Conservation (phyloP, 1,140 invertebrate genomes). For the Rhyacophila brunnea region DNA sequence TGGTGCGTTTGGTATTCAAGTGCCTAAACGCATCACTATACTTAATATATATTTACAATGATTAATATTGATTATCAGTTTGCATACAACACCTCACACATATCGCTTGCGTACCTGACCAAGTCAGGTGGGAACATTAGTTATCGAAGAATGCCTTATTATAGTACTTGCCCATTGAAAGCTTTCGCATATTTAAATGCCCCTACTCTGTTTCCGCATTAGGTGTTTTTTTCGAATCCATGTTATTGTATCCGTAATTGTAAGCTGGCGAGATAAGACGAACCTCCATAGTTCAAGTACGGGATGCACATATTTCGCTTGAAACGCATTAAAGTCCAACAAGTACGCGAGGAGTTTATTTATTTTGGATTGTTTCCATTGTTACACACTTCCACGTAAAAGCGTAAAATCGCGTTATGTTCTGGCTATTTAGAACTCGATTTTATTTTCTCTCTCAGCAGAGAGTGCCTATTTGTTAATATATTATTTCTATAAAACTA, state of each 20-base stretch:
- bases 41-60: too few species aligned
- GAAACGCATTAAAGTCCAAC: background rate
- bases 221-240: constrained; percentile 7
- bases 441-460: background rate
- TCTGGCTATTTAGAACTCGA: background rate
- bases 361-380: background rate
- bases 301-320: background rate
- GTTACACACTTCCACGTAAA: background rate
- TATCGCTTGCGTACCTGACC: constrained; percentile 5
- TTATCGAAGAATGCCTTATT: constrained; percentile 35
- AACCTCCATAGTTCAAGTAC: too few species aligned
- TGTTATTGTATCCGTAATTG: constrained; percentile 25
- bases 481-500: background rate
- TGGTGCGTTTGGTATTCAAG: too few species aligned
- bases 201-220: constrained; percentile 27
- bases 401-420: background rate
- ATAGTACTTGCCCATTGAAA: constrained; percentile 31
- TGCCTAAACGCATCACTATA: too few species aligned
- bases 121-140: constrained; percentile 34
- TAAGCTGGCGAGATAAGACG: constrained; percentile 2
- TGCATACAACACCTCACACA: background rate
- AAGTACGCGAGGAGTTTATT: background rate
- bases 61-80: too few species aligned
- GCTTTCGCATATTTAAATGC: constrained; percentile 30
- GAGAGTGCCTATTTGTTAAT: background rate